A percentile compares a stretch with the other conserved stretches of the same genome.
Conservation (phyloP, 2,113 vertebrate genomes). For the Neogobius melanostomus region DNA sequence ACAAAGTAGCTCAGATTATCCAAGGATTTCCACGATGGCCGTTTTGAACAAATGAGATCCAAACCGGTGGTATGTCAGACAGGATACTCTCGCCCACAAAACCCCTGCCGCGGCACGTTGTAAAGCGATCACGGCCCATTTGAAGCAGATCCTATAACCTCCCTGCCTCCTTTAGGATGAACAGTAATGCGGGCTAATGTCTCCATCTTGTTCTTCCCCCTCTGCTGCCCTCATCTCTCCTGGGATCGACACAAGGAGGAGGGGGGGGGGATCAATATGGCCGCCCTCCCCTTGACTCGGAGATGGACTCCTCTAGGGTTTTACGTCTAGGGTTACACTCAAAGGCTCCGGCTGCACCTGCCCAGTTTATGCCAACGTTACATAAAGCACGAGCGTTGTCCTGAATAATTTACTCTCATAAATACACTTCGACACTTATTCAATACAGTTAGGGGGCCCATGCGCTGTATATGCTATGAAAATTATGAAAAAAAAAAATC, state of each 20-base stretch:
- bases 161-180: slow-evolving; percentile 42
- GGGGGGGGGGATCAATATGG: slow-evolving; percentile 64
- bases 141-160: slow-evolving; percentile 63
- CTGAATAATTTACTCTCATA: slow-evolving; percentile 68
- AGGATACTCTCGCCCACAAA: slow-evolving; percentile 17
- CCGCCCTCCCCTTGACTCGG: slow-evolving; percentile 50
- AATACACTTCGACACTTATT: slow-evolving; percentile 53
- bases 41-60: neutral
- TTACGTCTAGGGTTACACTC: slow-evolving; percentile 68
- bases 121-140: slow-evolving; percentile 63
- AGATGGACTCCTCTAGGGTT: slow-evolving; percentile 60
- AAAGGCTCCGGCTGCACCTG: slow-evolving; percentile 51
- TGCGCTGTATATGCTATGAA: slow-evolving; percentile 37
- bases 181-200: slow-evolving; percentile 71
- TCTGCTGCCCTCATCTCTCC: slow-evolving; percentile 40
- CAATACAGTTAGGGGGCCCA: slow-evolving; percentile 35
- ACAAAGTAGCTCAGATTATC: too few relatives aligned
- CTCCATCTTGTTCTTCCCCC: slow-evolving; percentile 59
- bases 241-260: slow-evolving; percentile 39
- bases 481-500: slow-evolving; percentile 36
- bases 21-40: neutral
- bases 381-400: neutral
- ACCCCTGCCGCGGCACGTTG: slow-evolving; percentile 14
- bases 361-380: slow-evolving; percentile 9
- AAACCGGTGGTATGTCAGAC: neutral